Evolutionary conservation across 2,888 invertebrate genomes (phyloP), one percentile per base, ranked within the genome.

Genomic region (Amphipoea lucens): DNA sequence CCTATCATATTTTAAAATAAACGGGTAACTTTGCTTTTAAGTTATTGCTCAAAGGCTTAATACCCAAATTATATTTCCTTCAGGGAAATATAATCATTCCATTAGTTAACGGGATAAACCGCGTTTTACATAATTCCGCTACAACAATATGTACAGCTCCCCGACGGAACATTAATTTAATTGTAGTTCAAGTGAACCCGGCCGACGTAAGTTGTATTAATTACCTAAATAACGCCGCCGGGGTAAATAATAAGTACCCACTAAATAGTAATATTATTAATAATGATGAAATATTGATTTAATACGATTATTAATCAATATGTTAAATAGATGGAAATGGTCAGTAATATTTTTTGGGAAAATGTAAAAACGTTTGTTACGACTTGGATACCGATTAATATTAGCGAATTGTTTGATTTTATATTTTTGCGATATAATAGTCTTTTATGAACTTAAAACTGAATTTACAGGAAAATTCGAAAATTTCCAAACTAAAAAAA

Each of bases 151-250:
- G 11, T 45, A 57, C 5, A 0, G 84, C 29, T 78, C 60, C 69
- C 83, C 40, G 40, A 17, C 17, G 29, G 66, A 54, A 40, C n/a
- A 36, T 63, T 69, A 60, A 29, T 17, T 23, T 60, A 40, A 51
- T 29, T 40, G 65, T 40, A 54, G 42, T 79, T 79, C 9, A 51
- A 65, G 60, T 45, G 79, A 79, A 70, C 73, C 45, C 14, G 42
- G 73, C 12, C 5, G 17, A 11, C 11, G 20, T 29, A 20, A 2
- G 1, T 23, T 40, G 20, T 40, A 45, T 63, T 78, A 67, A 67
- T 83, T 78, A 54, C 14, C 7, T 54, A 48, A 63, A 78, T 40
- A 48, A 40, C n/a, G 23, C 62, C 54, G 11, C 14, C 29, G 60
- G 23, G 23, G 51, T 36, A 29, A 29, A 23, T 45, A 36, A 9